Evolutionary conservation across 1,140 invertebrate genomes (phyloP), one percentile per base, ranked within the genome.

Genomic region (Pseudomyrmex gracilis): DNA sequence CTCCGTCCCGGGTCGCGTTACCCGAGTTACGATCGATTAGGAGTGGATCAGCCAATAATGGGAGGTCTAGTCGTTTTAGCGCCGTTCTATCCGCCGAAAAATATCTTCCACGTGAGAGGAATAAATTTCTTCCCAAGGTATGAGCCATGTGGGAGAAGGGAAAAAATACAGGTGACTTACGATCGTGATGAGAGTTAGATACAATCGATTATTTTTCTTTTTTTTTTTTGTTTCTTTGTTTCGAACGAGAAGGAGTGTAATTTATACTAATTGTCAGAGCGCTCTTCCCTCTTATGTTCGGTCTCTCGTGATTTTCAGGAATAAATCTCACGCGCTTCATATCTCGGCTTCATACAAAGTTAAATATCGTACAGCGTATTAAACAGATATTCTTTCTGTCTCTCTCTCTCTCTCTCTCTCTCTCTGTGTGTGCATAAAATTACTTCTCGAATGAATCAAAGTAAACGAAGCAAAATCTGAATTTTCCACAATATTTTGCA

Each of bases 41-140:
- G 51, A 68, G 51, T 70, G 55, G 66, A 80, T 80, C 76, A 71
- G 76, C 53, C 76, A 71, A 80, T 80, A 80, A 80, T 80, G 76
- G 66, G 10, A 34, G 66, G 43, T 20, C 22, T 80, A 43, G 53
- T 47, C 76, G 76, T 80, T 80, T 80, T 80, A 80, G 34, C 66
- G 66, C 66, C 76, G 47, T 45, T 34, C 43, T 34, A 55, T 34
- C 4, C 34, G 7, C 66, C 67, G 13, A 53, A 80, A 71, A 80
- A 71, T 80, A 80, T 80, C 53, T 55, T 80, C 34, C 53, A 80
- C 76, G 66, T 53, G 76, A 80, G 76, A 34, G 43, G 66, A 80
- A 80, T 80, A 80, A 58, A 70, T 80, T 80, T 70, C 76, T 47
- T 20, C 10, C 1, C 34, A 17, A 47, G 20, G 58, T 80, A 80